phyloP scores from a whole-genome alignment of 2,888 invertebrate species.

The Drosophila affinis region DNA sequence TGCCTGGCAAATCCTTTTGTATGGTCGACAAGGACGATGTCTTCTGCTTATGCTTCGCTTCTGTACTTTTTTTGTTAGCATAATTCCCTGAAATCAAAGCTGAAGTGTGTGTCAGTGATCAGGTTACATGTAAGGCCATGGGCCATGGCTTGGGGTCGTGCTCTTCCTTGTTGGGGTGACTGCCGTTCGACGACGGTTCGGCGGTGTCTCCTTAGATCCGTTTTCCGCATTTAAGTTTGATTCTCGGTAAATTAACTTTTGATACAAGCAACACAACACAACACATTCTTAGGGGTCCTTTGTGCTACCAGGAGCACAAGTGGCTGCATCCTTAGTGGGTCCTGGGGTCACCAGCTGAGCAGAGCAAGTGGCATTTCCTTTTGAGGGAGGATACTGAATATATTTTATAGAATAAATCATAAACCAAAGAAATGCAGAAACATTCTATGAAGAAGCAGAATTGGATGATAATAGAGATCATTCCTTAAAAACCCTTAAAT shows the following conservation, averaged over 20 bases:
- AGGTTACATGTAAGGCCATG: slow-evolving; percentile 57
- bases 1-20: slow-evolving; percentile 65
- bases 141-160: slow-evolving; percentile 27
- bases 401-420: neutral
- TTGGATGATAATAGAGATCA: neutral
- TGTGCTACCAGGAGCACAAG: slow-evolving; percentile 55
- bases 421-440: neutral
- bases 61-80: slow-evolving; percentile 47
- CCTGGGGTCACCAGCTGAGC: slow-evolving; percentile 1
- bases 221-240: slow-evolving; percentile 65
- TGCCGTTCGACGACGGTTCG: slow-evolving; percentile 12
- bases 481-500: neutral
- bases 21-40: slow-evolving; percentile 27
- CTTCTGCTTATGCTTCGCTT: slow-evolving; percentile 1
- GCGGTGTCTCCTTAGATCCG: slow-evolving; percentile 53
- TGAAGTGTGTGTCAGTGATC: slow-evolving; percentile 76
- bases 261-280: slow-evolving; percentile 46
- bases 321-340: slow-evolving; percentile 58
- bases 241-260: slow-evolving; percentile 77
- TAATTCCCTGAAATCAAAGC: slow-evolving; percentile 77
- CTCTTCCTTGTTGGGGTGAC: slow-evolving; percentile 7
- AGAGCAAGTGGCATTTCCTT: slow-evolving; percentile 40
- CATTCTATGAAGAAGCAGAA: neutral
- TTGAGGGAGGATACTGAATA: neutral
- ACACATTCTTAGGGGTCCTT: slow-evolving; percentile 53